Conservation (phyloP, 2,797 vertebrate species). For the Artibeus lituratus region DNA sequence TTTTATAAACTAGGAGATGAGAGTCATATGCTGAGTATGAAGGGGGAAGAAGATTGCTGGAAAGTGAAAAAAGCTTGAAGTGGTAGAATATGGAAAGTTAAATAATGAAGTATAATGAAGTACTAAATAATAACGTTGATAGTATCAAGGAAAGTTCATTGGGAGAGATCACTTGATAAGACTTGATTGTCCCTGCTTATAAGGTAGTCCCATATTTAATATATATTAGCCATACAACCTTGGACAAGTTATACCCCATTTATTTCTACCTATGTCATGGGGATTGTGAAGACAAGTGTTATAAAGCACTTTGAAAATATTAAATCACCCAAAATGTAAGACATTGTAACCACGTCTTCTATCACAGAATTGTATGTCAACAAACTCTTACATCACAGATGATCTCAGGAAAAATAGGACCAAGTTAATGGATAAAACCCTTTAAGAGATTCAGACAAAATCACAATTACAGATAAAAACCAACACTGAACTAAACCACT, state of each 20-base stretch:
- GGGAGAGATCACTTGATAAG: background rate
- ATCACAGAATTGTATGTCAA: background rate
- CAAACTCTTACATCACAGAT: background rate
- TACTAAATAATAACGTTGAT: slow-evolving; percentile 5
- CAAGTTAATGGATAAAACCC: background rate
- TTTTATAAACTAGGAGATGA: slow-evolving; percentile 25
- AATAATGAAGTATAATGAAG: slow-evolving; percentile 18
- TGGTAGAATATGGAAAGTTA: background rate
- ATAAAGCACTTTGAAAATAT: slow-evolving; percentile 21
- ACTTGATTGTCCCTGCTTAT: background rate
- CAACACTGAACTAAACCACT: background rate
- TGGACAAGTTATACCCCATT: background rate
- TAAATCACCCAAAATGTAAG: slow-evolving; percentile 16
- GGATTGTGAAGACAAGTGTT: background rate
- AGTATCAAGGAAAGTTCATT: background rate
- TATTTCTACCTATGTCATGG: background rate
- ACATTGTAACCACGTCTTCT: background rate
- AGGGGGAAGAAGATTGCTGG: background rate
- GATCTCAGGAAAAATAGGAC: background rate
- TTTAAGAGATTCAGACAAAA: background rate
- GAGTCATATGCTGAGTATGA: background rate
- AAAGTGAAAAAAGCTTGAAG: background rate
- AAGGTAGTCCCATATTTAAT: background rate
- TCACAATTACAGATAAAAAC: background rate
- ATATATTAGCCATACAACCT: background rate